A percentile compares a stretch with the other conserved stretches of the same genome.
Conservation (phyloP, 1,140 invertebrate species). For the Proctacanthus coquilletti region DNA sequence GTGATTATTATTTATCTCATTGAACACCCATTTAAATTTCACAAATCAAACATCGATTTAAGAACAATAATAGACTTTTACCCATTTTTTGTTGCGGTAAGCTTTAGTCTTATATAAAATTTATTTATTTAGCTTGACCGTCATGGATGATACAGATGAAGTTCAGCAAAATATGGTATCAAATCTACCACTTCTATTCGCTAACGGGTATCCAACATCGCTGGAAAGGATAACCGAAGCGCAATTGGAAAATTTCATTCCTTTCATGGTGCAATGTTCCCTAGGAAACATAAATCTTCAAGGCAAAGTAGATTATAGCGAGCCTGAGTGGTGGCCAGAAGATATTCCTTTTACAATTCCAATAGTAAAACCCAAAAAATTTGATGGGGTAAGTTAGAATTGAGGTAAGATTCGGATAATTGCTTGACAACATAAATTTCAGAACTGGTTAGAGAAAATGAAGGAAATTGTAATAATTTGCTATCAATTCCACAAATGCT, state of each 20-base stretch:
- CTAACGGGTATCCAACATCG: constrained; percentile 49
- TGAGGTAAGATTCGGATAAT: background rate
- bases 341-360: constrained; percentile 47
- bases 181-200: constrained; percentile 49
- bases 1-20: too few species aligned
- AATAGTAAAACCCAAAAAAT: constrained; percentile 35
- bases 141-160: constrained; percentile 24
- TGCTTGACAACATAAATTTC: constrained; percentile 8
- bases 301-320: constrained; percentile 25
- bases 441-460: constrained; percentile 43
- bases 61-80: too few species aligned
- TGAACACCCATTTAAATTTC: too few species aligned
- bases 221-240: constrained; percentile 41
- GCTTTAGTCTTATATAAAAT: too few species aligned
- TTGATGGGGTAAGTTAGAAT: constrained; percentile 29
- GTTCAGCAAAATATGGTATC: constrained; percentile 28
- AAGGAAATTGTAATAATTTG: constrained; percentile 50
- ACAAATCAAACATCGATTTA: too few species aligned
- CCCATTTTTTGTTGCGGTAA: too few species aligned
- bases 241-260: constrained; percentile 51
- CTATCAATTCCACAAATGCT: constrained; percentile 53
- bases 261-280: constrained; percentile 58
- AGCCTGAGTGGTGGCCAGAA: constrained; percentile 53
- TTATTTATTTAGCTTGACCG: too few species aligned
- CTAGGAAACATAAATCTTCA: constrained; percentile 44